Evolutionary conservation across 1,140 invertebrate species (phyloP).

Genomic region (Notospermus geniculatus): DNA sequence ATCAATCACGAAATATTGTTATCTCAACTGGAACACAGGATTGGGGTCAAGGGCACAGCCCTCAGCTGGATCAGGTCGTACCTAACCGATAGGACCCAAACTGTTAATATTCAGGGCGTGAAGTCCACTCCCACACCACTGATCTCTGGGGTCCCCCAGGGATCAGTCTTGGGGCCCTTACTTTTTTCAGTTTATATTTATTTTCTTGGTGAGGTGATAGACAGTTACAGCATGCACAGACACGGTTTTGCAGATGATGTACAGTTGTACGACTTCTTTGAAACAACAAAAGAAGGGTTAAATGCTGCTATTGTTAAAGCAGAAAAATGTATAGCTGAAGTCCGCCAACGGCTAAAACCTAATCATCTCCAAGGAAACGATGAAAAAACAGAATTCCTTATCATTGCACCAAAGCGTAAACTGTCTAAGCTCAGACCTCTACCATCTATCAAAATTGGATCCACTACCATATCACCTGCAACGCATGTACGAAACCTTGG

Average conservation of each 20-base stretch:
- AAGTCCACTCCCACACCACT: not conserved
- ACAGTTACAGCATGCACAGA: not conserved
- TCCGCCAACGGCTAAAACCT: no score
- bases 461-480: no score
- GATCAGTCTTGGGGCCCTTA: constrained; percentile 10
- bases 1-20: constrained; percentile 4
- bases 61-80: constrained; percentile 6
- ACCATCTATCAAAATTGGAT: no score
- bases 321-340: no score
- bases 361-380: no score
- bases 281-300: no score
- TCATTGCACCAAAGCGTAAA: no score
- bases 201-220: not conserved
- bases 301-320: no score
- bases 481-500: no score
- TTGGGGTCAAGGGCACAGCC: not conserved
- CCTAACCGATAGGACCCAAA: not conserved
- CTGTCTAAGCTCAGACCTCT: no score
- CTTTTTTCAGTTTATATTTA: not conserved
- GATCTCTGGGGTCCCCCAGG: constrained; percentile 5
- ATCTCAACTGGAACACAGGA: not conserved
- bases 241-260: constrained; percentile 4
- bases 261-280: constrained; percentile 1
- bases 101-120: not conserved
- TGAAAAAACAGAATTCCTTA: no score